phyloP scores from a whole-genome alignment of 2,888 invertebrate genomes.

The Nowickia ferox region DNA sequence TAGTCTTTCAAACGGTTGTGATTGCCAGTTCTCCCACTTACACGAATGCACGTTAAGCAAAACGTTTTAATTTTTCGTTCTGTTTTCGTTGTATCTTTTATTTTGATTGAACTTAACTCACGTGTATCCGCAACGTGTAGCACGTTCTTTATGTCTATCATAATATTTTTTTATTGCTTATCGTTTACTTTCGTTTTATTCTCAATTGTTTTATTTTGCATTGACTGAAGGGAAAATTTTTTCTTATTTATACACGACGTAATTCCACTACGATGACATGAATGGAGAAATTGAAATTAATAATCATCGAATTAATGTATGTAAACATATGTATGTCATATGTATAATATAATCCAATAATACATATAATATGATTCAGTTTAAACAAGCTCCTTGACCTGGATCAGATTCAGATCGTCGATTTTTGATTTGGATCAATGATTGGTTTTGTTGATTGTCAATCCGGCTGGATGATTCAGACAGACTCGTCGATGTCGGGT shows the following conservation, averaged over 20 bases:
- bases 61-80: slow-evolving; percentile 72
- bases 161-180: neutral
- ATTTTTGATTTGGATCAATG: too few species aligned
- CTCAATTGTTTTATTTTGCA: neutral
- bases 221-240: neutral
- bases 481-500: too few species aligned
- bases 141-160: slow-evolving; percentile 71
- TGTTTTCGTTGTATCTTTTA: slow-evolving; percentile 34
- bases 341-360: neutral
- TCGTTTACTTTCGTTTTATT: slow-evolving; percentile 32
- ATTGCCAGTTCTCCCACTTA: slow-evolving; percentile 64
- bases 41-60: slow-evolving; percentile 73
- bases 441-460: too few species aligned
- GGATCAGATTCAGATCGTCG: too few species aligned
- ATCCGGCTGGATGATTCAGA: too few species aligned
- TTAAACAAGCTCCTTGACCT: too few species aligned
- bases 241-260: neutral
- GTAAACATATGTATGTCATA: neutral
- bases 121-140: slow-evolving; percentile 79
- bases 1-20: slow-evolving; percentile 22
- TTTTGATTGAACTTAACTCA: slow-evolving; percentile 73
- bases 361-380: neutral
- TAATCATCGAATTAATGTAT: too few species aligned
- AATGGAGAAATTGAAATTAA: neutral
- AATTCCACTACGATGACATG: neutral